Conservation (phyloP, 2,888 invertebrate genomes). For the Mythimna pallens region DNA sequence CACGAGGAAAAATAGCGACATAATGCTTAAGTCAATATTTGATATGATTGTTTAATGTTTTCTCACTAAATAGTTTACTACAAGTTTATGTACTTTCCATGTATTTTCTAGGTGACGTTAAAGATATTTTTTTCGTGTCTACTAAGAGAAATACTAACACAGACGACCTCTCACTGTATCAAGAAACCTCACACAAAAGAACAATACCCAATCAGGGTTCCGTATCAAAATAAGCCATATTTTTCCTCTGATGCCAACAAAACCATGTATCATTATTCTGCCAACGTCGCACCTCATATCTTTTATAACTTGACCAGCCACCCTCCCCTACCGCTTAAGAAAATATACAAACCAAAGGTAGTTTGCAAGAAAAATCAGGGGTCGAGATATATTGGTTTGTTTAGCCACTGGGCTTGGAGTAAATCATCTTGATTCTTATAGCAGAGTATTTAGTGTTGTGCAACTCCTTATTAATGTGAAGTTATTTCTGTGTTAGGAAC, state of each 20-base stretch:
- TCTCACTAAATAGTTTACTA: too few relatives aligned
- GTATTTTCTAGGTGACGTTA: neutral
- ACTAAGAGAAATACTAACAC: neutral
- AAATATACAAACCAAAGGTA: slow-evolving; percentile 7
- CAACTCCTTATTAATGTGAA: slow-evolving; percentile 33
- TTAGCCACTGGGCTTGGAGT: slow-evolving; percentile 26
- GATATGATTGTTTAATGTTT: too few relatives aligned
- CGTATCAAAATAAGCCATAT: slow-evolving; percentile 54
- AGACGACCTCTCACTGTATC: neutral
- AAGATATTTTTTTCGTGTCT: neutral
- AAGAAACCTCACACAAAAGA: slow-evolving; percentile 11
- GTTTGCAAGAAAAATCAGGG: neutral
- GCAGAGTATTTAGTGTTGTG: slow-evolving; percentile 48
- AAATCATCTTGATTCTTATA: slow-evolving; percentile 55
- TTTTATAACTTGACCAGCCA: slow-evolving; percentile 39
- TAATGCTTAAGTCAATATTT: too few relatives aligned
- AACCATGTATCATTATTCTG: slow-evolving; percentile 60
- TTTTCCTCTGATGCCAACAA: slow-evolving; percentile 37
- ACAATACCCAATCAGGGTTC: slow-evolving; percentile 47
- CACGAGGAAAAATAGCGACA: too few relatives aligned
- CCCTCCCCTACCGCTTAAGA: neutral
- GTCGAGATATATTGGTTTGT: slow-evolving; percentile 35
- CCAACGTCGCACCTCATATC: slow-evolving; percentile 48
- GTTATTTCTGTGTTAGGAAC: slow-evolving; percentile 35
- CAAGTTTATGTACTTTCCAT: neutral